phyloP scores from a whole-genome alignment of 2,888 invertebrate genomes.

The Papilio elwesi region DNA sequence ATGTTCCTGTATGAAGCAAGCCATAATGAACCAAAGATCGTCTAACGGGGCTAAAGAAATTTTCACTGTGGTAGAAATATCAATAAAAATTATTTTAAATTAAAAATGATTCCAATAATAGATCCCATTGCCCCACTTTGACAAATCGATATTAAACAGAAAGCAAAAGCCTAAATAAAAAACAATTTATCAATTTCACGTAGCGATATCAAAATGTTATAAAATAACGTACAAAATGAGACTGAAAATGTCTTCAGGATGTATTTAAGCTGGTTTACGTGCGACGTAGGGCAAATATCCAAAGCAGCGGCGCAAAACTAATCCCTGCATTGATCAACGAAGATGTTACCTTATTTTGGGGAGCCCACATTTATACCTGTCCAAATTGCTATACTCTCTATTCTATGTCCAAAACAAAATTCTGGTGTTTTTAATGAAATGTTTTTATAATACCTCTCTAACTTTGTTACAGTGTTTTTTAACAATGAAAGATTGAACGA shows the following conservation, averaged over 20 bases:
- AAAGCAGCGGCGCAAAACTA: slow-evolving; percentile 9
- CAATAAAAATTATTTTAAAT: too few relatives aligned
- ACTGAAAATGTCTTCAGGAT: neutral
- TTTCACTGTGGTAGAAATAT: too few relatives aligned
- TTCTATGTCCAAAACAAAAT: neutral
- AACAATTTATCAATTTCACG: too few relatives aligned
- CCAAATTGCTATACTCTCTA: neutral
- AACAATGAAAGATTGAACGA: neutral
- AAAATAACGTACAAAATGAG: neutral
- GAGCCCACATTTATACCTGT: slow-evolving; percentile 20
- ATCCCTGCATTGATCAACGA: slow-evolving; percentile 34
- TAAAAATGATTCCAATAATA: too few relatives aligned
- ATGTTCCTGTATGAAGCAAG: too few relatives aligned
- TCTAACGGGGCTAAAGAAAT: too few relatives aligned
- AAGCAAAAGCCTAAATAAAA: too few relatives aligned
- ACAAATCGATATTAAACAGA: too few relatives aligned
- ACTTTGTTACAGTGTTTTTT: neutral
- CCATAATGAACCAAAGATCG: too few relatives aligned
- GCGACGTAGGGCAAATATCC: slow-evolving; percentile 16
- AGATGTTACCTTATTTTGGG: slow-evolving; percentile 31
- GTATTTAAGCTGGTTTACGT: slow-evolving; percentile 20
- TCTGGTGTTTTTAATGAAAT: neutral
- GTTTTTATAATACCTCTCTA: neutral
- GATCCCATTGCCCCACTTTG: too few relatives aligned
- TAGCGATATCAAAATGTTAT: neutral